Evolutionary conservation across 2,113 vertebrate species (phyloP), one percentile per base, ranked within the genome.

Genomic region (Cervus canadensis): DNA sequence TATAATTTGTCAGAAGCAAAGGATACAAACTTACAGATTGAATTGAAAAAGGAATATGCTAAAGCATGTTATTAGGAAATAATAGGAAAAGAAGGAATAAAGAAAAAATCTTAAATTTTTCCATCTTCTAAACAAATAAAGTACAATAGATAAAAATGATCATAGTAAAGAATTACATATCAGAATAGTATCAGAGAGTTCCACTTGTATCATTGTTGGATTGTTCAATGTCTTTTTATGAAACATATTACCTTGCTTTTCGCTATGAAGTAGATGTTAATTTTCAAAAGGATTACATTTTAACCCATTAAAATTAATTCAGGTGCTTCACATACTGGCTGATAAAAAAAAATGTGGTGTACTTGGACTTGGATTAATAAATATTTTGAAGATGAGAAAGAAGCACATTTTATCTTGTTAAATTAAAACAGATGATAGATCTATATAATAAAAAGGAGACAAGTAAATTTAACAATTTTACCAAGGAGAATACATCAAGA

Each of bases 261-360:
- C 54, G 2, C 36, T 82, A 57, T 92, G 76, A 93, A 97, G 59
- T 45, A 87, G 36, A 94, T 93, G 45, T 30, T 90, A 89, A 95
- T 94, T 98, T 97, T 91, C 30, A 87, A 97, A 97, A 91, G 76
- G 82, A 97, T 87, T 96, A 87, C 10, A 96, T 87, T 60, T 33
- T 4, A 89, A n/a, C 88, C 83, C 78, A 87, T 91, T 91, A 98
- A 87, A 96, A 97, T 83, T 98, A 92, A 98, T 82, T 93, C 89
- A 59, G 2, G 0, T 48, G 16, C 64, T 93, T 84, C 50, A 95
- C 8, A 25, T 16, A 95, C 86, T 95, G 87, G 25, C 84, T 97
- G 88, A 95, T 26, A 89, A 97, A 97, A 97, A 97, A 86, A 52
- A 48, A 48, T 87, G 25, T 95, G 36, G 96, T 52, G 64, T 97